Evolutionary conservation across 2,797 vertebrate genomes (phyloP).

Genomic region (Lepus townsendii): DNA sequence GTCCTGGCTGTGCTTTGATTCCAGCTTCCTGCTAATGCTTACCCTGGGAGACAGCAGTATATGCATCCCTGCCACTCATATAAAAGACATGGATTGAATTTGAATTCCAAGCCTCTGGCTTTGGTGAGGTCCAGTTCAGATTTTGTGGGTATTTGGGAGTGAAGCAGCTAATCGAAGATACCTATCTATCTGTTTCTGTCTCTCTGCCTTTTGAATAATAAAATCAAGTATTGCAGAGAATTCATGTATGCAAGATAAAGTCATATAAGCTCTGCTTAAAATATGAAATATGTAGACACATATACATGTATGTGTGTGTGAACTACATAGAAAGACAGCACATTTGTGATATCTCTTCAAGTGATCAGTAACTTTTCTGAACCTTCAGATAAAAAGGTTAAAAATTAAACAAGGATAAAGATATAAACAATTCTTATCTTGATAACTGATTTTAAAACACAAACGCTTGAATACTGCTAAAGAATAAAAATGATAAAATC

Average conservation of each 20-base stretch:
- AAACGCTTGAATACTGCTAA: slow-evolving; percentile 2
- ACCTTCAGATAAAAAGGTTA: background rate
- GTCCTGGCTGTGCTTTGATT: too few species aligned
- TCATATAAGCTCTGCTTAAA: background rate
- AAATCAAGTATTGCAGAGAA: background rate
- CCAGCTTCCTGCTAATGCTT: too few species aligned
- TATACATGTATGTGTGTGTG: background rate
- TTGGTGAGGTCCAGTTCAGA: too few species aligned
- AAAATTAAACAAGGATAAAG: background rate
- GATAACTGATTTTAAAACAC: background rate
- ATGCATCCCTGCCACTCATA: too few species aligned
- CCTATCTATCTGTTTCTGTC: too few species aligned
- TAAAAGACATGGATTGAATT: too few species aligned
- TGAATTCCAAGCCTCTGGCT: too few species aligned
- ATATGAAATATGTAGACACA: background rate
- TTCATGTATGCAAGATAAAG: background rate
- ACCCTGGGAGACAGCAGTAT: too few species aligned
- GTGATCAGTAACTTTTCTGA: background rate
- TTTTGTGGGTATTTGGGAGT: too few species aligned
- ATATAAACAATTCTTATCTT: background rate
- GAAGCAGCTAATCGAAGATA: too few species aligned
- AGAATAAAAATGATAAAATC: background rate
- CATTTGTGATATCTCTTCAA: background rate
- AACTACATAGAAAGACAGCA: background rate
- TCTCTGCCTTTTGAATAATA: background rate